Percentiles rank a stretch among this genome's conserved stretches.
Conservation (phyloP, 2,888 invertebrate species). For the Polyploca ridens region DNA sequence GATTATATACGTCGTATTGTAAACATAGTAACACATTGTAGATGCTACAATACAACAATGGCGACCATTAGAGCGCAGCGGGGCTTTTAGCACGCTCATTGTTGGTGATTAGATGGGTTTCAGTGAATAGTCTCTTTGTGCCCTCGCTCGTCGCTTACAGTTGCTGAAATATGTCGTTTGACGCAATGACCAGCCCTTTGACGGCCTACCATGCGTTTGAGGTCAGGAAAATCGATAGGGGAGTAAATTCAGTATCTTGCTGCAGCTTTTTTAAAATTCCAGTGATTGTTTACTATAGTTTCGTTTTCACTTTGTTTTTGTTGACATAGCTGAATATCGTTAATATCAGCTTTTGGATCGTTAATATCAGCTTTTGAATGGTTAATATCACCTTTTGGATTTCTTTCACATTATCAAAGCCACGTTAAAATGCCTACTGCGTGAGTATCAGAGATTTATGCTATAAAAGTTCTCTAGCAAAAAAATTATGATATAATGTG, state of each 20-base stretch:
- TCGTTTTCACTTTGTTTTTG: too few relatives aligned
- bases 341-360: too few relatives aligned
- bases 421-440: not conserved
- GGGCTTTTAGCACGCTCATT: constrained; percentile 26
- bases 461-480: not conserved
- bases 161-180: constrained; percentile 8
- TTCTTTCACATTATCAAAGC: not conserved
- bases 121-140: constrained; percentile 13
- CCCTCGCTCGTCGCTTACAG: not conserved
- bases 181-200: constrained; percentile 2
- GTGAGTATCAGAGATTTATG: not conserved
- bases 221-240: not conserved
- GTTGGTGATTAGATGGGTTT: constrained; percentile 22
- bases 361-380: too few relatives aligned
- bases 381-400: too few relatives aligned
- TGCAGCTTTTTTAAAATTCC: not conserved
- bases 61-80: constrained; percentile 20
- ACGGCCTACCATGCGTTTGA: not conserved
- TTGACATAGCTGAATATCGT: too few relatives aligned
- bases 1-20: constrained; percentile 11
- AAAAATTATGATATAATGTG: not conserved
- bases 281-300: not conserved
- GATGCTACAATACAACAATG: constrained; percentile 14
- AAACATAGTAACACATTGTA: constrained; percentile 16
- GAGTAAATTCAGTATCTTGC: not conserved